Base-by-base conservation (phyloP, 2,888 invertebrate species). In the Noctua janthina region DNA sequence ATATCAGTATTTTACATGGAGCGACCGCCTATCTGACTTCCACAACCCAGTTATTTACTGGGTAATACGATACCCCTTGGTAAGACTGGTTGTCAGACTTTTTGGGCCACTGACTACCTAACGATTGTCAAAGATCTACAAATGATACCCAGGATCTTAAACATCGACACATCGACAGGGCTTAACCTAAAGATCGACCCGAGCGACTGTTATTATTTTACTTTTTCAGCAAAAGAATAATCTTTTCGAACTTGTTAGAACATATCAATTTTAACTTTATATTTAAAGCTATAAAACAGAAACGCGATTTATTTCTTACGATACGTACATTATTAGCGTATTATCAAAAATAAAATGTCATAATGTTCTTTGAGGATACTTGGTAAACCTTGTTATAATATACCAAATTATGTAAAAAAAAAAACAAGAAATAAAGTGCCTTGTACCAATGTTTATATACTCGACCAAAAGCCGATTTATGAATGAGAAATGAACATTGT, bases 401-500 rank as follows among this genome's bases (percentile, higher is more conserved):
- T 29, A 54, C 20, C 43, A n/a, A 64, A 64, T 49, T 62, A 15
- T 17, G 23, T 23, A 17, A 43, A 64, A 64, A 51, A 68, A 29
- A 64, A 51, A 68, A 29, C 35, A 70, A 20, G 23, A 66, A 76
- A 64, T 15, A 74, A 68, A 68, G 10, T 20, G 43, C 59, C 71
- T 51, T 29, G 17, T 29, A 49, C 49, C 35, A 71, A 23, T 39
- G 23, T 70, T 73, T 84, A 66, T 66, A 51, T 70, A 66, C 70
- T 74, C 66, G 67, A 3, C 17, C 72, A 1, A 62, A 84, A 79
- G 59, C 39, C 11, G 39, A 70, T 62, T 66, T 71, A 39, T 59
- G 59, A 66, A 79, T 59, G 17, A 70, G 15, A 74, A 51, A 74
- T 71, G 17, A 70, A 79, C 49, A 49, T 66, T 17, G 11, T 51